A percentile compares a stretch with the other conserved stretches of the same genome.
These are phyloP conservation scores for Nasalis larvatus DNA, from an alignment of 2,113 vertebrate species.

Conservation along the genomic window DNA sequence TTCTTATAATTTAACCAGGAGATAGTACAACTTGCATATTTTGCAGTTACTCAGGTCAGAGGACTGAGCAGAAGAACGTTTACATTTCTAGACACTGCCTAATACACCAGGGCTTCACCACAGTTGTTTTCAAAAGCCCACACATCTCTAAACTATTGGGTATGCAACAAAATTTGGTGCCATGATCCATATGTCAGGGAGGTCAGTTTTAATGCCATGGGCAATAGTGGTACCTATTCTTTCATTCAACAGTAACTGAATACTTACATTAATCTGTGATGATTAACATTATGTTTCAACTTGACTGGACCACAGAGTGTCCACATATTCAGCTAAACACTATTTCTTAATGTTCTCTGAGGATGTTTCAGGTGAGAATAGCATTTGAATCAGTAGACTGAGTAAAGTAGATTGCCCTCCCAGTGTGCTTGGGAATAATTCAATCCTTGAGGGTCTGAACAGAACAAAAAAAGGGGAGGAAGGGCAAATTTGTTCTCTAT, in stretches of 20 bases:
- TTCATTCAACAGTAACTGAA: neutral
- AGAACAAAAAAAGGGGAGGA: neutral
- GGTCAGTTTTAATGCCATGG: neutral
- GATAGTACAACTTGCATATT: neutral
- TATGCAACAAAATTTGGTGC: neutral
- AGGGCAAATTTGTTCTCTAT: neutral
- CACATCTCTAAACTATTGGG: neutral
- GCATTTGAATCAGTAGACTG: neutral
- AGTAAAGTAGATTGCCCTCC: neutral
- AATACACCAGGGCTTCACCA: neutral
- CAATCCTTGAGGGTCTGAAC: neutral
- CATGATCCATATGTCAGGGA: neutral
- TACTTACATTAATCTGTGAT: neutral
- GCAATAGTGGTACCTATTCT: neutral
- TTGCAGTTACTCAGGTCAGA: neutral
- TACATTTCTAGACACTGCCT: neutral
- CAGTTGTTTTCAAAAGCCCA: neutral
- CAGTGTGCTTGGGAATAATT: neutral
- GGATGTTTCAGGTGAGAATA: neutral
- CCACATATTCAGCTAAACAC: neutral
- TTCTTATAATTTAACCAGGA: constrained; percentile 13
- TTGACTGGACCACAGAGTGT: neutral
- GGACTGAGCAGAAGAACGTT: neutral
- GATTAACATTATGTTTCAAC: neutral
- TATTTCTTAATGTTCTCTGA: neutral